Conservation (phyloP, 2,888 invertebrate species). For the Cosmorhoe ocellata region DNA sequence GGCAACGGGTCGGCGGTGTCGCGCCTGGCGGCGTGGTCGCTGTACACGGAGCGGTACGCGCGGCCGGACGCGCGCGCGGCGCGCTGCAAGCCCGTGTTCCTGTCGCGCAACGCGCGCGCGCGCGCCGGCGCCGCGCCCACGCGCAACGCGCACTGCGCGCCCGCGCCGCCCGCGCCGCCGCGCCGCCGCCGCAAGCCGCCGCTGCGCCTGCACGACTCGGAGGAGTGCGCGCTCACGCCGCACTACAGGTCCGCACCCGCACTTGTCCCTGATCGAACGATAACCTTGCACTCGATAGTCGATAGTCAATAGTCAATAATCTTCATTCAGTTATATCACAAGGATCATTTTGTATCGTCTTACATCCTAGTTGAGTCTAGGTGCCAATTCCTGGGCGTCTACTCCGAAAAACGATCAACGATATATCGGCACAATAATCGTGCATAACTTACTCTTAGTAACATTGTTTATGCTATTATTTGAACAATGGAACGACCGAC, state of each 20-base stretch:
- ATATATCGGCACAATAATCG: no score
- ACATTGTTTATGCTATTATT: no score
- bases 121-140: slow-evolving; percentile 52
- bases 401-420: no score
- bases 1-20: slow-evolving; percentile 45
- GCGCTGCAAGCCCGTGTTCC: slow-evolving; percentile 61
- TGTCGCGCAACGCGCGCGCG: slow-evolving; percentile 60
- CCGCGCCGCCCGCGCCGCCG: slow-evolving; percentile 35
- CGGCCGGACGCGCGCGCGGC: slow-evolving; percentile 53
- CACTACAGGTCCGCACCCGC: slow-evolving; percentile 10
- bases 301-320: no score
- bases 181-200: slow-evolving; percentile 46
- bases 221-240: slow-evolving; percentile 29
- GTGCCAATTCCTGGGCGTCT: no score
- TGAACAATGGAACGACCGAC: no score
- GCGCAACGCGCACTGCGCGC: slow-evolving; percentile 42
- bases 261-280: no score
- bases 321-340: no score
- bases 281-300: no score
- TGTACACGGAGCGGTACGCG: slow-evolving; percentile 61
- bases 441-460: no score
- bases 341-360: no score
- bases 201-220: slow-evolving; percentile 51
- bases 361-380: no score
- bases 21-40: slow-evolving; percentile 58